Evolutionary conservation across 2,797 vertebrate genomes (phyloP).

Genomic region (Sebastes itinus): DNA sequence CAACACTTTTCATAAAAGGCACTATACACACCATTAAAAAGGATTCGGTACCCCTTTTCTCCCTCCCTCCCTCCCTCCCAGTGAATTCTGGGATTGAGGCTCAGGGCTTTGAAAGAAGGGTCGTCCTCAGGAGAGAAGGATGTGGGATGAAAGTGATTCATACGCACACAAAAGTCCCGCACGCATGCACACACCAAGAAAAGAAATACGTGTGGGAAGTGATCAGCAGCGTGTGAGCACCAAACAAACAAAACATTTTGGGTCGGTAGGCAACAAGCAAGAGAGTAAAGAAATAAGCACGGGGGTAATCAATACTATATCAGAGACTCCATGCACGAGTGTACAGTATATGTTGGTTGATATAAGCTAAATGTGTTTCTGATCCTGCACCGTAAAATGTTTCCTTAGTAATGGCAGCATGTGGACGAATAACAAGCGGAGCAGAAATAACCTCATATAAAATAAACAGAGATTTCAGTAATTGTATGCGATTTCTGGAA

Average conservation of each 20-base stretch:
- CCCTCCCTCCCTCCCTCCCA: neutral
- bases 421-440: neutral
- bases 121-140: slow-evolving; percentile 42
- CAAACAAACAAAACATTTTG: slow-evolving; percentile 37
- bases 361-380: neutral
- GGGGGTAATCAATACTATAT: slow-evolving; percentile 25
- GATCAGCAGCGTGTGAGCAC: slow-evolving; percentile 27
- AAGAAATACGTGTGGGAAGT: slow-evolving; percentile 62
- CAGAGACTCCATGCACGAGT: neutral
- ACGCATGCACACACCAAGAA: slow-evolving; percentile 32
- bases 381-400: neutral
- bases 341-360: neutral
- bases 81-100: slow-evolving; percentile 37
- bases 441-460: neutral
- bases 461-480: neutral
- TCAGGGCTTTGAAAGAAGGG: slow-evolving; percentile 38
- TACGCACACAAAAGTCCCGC: slow-evolving; percentile 10
- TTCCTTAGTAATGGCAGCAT: neutral
- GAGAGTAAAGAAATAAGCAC: slow-evolving; percentile 22
- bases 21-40: neutral
- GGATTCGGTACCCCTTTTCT: neutral
- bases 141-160: slow-evolving; percentile 70
- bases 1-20: neutral
- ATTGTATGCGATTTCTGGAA: slow-evolving; percentile 17
- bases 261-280: slow-evolving; percentile 30